Percentiles rank a stretch among this genome's conserved stretches.
Evolutionary conservation across 2,113 vertebrate genomes (phyloP).

Genomic region (Panurus biarmicus): DNA sequence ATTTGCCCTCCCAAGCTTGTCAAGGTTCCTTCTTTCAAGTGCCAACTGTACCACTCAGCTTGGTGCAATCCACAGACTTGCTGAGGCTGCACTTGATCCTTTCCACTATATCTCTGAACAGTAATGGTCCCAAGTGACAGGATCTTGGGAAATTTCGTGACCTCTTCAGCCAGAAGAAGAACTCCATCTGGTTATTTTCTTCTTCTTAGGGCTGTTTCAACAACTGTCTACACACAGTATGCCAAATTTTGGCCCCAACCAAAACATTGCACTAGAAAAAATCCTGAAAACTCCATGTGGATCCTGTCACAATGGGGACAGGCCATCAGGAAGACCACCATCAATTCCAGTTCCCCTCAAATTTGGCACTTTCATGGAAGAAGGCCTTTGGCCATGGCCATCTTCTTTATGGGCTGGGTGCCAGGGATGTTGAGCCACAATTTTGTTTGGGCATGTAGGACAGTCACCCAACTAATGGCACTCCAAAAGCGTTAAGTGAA

Average conservation of each 20-base stretch:
- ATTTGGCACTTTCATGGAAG: background rate
- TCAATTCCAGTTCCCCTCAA: background rate
- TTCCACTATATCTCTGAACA: background rate
- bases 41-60: background rate
- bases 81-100: background rate
- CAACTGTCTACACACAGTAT: accelerated
- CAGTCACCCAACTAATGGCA: background rate
- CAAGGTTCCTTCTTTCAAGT: background rate
- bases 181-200: background rate
- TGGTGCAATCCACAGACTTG: background rate
- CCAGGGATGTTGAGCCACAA: accelerated
- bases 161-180: background rate
- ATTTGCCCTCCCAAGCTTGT: background rate
- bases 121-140: accelerated
- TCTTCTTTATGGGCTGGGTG: background rate
- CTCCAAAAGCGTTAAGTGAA: background rate
- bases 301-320: background rate
- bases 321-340: background rate
- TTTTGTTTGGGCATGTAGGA: background rate
- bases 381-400: background rate
- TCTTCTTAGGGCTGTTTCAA: background rate
- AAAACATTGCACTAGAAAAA: background rate
- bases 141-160: background rate
- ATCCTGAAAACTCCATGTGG: accelerated
- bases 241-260: background rate